Percentiles rank a stretch among this genome's conserved stretches.
Conservation (phyloP, 2,113 vertebrate species). For the Pitta sordida region DNA sequence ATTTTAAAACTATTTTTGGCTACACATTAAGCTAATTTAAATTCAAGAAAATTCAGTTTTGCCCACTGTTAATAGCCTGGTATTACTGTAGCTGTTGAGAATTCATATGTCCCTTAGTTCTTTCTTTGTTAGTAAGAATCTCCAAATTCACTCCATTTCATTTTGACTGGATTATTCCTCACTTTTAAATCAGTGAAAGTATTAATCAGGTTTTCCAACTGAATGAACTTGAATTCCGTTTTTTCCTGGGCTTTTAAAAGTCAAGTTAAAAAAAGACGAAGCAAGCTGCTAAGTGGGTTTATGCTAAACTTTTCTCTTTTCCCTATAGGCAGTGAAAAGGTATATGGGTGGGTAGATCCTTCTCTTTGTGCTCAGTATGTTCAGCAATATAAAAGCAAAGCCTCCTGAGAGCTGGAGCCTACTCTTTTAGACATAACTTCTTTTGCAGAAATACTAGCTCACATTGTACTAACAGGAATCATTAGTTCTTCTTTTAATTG, state of each 20-base stretch:
- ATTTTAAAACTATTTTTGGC: slow-evolving; percentile 5
- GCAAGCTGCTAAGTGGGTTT: background rate
- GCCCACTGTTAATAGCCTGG: background rate
- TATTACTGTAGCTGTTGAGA: background rate
- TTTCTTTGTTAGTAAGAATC: background rate
- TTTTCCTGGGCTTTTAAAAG: background rate
- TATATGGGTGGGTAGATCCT: background rate
- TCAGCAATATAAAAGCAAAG: background rate
- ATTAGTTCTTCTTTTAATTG: background rate
- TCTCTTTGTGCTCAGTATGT: background rate
- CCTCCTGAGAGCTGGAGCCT: background rate
- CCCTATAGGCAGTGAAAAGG: background rate
- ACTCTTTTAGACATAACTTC: background rate
- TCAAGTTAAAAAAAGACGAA: background rate
- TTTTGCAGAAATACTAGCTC: background rate
- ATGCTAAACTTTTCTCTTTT: background rate
- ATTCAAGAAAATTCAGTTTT: slow-evolving; percentile 14
- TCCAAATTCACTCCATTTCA: background rate
- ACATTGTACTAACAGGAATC: background rate
- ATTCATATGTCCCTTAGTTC: background rate
- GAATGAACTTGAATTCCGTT: background rate
- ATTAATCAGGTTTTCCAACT: slow-evolving; percentile 38
- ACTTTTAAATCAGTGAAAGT: background rate
- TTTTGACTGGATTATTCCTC: background rate
- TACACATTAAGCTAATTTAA: slow-evolving; percentile 11